These are phyloP conservation scores for Anarhynchus alexandrinus DNA, from an alignment of 2,113 vertebrate genomes.

Conservation along the genomic window DNA sequence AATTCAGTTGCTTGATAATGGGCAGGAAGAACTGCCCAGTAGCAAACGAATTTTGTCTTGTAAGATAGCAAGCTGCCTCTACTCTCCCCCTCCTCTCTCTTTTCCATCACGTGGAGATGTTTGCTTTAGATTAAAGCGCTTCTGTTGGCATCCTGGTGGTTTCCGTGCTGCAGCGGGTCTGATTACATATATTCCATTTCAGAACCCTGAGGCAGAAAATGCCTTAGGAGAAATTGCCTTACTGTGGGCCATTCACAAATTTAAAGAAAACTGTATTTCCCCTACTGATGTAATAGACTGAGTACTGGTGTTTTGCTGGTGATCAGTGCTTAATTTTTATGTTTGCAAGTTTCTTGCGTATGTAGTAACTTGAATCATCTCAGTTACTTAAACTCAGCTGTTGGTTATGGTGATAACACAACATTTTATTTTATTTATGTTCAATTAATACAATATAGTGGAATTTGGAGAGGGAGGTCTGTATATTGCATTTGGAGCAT, in stretches of 20 bases:
- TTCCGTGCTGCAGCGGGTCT: slow-evolving; percentile 5
- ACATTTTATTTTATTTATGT: background rate
- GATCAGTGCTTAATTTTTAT: background rate
- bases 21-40: background rate
- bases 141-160: background rate
- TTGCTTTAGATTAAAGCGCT: slow-evolving; percentile 56
- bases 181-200: background rate
- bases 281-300: background rate
- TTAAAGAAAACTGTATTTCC: background rate
- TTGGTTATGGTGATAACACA: background rate
- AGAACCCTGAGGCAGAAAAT: background rate
- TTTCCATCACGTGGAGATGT: background rate
- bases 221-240: background rate
- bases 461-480: background rate
- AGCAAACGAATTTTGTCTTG: background rate
- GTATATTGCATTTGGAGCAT: background rate
- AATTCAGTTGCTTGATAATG: background rate
- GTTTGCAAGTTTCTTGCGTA: accelerated
- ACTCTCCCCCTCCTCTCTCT: background rate
- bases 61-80: background rate
- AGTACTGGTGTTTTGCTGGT: background rate
- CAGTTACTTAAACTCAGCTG: background rate
- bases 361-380: background rate
- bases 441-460: background rate
- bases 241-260: background rate